phyloP scores from a whole-genome alignment of 1,140 invertebrate species.

The Philotrypesis tridentata region DNA sequence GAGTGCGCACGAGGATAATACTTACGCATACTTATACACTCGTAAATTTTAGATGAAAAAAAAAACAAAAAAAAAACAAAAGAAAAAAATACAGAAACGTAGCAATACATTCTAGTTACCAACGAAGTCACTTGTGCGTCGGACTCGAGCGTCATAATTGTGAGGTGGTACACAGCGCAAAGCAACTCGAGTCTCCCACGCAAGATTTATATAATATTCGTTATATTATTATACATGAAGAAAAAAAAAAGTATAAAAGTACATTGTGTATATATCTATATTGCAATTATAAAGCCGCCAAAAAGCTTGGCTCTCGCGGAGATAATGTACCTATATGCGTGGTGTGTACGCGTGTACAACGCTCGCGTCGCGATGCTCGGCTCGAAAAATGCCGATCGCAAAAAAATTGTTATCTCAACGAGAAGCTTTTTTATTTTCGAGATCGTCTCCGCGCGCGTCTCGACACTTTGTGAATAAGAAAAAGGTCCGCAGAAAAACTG shows the following conservation, averaged over 20 bases:
- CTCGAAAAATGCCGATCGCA: background rate
- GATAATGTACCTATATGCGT: too few relatives aligned
- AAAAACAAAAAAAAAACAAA: background rate
- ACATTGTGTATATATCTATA: background rate
- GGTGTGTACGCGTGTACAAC: background rate
- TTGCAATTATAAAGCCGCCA: background rate
- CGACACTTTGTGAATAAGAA: conserved; percentile 30
- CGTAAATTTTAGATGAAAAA: conserved; percentile 32
- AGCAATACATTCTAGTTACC: conserved; percentile 51
- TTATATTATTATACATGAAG: conserved; percentile 14
- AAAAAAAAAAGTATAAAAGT: background rate
- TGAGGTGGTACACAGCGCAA: background rate
- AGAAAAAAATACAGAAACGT: too few relatives aligned
- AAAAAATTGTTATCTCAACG: conserved; percentile 8
- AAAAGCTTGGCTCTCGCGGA: too few relatives aligned
- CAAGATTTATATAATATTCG: conserved; percentile 37
- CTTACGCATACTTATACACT: conserved; percentile 47
- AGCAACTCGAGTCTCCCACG: conserved; percentile 32
- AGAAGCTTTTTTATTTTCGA: conserved; percentile 17
- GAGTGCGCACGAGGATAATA: background rate
- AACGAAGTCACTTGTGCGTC: conserved; percentile 48
- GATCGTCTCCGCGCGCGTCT: background rate
- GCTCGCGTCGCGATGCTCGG: background rate
- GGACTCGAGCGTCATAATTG: conserved; percentile 45
- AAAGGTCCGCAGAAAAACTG: background rate